phyloP scores from a whole-genome alignment of 2,113 vertebrate genomes.

The Paracanthobrama guichenoti region DNA sequence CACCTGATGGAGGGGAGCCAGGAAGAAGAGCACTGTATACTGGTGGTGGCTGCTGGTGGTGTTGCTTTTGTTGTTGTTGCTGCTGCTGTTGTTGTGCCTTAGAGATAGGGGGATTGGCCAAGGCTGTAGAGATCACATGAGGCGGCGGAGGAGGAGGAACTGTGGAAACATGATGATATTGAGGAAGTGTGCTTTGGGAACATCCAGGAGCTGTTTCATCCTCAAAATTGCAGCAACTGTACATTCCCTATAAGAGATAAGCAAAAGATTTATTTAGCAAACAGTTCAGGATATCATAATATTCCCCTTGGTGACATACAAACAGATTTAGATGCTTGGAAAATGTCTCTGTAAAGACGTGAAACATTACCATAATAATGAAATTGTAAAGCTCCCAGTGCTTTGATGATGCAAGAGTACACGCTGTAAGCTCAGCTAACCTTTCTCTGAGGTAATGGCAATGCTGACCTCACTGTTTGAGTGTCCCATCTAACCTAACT shows the following conservation, averaged over 20 bases:
- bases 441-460: conserved; percentile 19
- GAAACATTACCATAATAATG: conserved; percentile 39
- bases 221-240: conserved; percentile 90
- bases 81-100: conserved; percentile 76
- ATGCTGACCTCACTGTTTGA: conserved; percentile 32
- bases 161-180: conserved; percentile 71
- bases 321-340: conserved; percentile 17
- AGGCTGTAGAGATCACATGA: conserved; percentile 71
- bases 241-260: conserved; percentile 83
- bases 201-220: conserved; percentile 74
- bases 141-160: conserved; percentile 70
- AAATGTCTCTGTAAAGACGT: conserved; percentile 30
- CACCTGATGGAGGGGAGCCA: conserved; percentile 73
- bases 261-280: conserved; percentile 37
- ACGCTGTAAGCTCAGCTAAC: conserved; percentile 37
- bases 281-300: conserved; percentile 1
- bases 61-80: conserved; percentile 68
- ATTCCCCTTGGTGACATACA: conserved; percentile 20
- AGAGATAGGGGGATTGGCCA: conserved; percentile 74
- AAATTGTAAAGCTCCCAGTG: conserved; percentile 15
- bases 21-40: conserved; percentile 74
- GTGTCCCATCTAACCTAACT: conserved; percentile 13
- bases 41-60: conserved; percentile 69
- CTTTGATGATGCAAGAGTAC: conserved; percentile 38
- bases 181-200: conserved; percentile 70